Evolutionary conservation across 2,113 vertebrate species (phyloP), one percentile per base, ranked within the genome.

Genomic region (Apus apus): DNA sequence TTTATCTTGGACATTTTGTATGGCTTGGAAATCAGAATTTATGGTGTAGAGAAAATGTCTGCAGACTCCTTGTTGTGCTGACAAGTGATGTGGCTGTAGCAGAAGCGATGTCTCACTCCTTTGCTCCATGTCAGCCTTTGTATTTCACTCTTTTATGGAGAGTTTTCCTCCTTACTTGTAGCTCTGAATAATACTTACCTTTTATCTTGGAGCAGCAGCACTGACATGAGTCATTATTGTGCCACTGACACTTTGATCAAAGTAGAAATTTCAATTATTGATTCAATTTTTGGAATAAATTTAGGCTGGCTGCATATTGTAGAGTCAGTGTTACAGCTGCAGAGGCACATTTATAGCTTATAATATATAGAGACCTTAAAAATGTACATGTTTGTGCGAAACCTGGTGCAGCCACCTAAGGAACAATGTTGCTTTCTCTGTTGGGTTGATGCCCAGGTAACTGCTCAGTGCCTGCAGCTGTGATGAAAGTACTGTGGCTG

Each of bases 191-290:
- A 23, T 76, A 34, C 62, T 93, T 85, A 66, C 13, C 29, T 93
- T 96, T 94, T 56, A 93, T 95, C 87, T 93, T 11, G 2, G 51
- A 88, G 76, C 78, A 64, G 72, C 79, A 83, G 7, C 0, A 1
- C 78, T 96, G 81, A 77, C 74, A 43, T 16, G 56, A 94, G 90
- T 43, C 0, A 2, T 94, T 64, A 17, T 48, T 30, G 56, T 89
- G 74, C 89, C 84, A 53, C 79, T 84, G 83, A 79, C 72, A 38
- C 72, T 80, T 90, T 77, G 92, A 96, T 95, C 94, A 94, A 90
- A 96, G 87, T 29, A 56, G 72, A 78, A 67, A 36, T 83, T 94
- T 94, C 79, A 96, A 80, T 95, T 91, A 86, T 85, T 93, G 85
- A 64, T 94, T 78, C 67, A 43, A 26, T 95, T 87, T 22, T 77